These are phyloP conservation scores for Aethina tumida DNA, from an alignment of 1,140 invertebrate species.

Conservation along the genomic window DNA sequence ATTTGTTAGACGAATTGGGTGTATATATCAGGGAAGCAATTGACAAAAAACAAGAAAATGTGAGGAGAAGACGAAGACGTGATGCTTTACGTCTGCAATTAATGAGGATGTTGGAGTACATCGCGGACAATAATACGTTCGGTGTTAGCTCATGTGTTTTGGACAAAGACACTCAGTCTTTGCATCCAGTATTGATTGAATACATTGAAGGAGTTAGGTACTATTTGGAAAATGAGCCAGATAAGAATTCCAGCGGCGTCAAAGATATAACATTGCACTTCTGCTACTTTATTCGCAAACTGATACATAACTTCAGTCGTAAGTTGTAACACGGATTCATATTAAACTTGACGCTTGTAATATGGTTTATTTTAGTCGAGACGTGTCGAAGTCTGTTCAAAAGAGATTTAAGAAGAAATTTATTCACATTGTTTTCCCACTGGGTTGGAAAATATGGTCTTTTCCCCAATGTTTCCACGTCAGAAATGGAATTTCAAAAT, in stretches of 20 bases:
- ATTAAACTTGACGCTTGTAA: conserved; percentile 1
- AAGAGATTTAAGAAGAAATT: conserved; percentile 70
- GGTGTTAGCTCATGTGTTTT: conserved; percentile 72
- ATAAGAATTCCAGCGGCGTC: conserved; percentile 72
- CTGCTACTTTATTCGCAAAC: conserved; percentile 86
- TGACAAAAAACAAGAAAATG: conserved; percentile 96
- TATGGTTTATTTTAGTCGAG: conserved; percentile 61
- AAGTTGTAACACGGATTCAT: conserved; percentile 36
- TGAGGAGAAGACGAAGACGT: conserved; percentile 74
- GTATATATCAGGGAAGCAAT: conserved; percentile 88
- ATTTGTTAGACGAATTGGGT: conserved; percentile 92
- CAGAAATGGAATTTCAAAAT: conserved; percentile 22
- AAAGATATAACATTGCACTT: conserved; percentile 87
- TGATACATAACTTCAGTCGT: conserved; percentile 87
- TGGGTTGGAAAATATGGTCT: conserved; percentile 82
- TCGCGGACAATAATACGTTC: conserved; percentile 88
- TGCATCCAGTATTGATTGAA: conserved; percentile 84
- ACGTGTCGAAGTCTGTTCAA: conserved; percentile 76
- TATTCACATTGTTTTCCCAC: conserved; percentile 86
- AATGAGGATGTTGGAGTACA: conserved; percentile 81
- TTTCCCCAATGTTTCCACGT: conserved; percentile 19
- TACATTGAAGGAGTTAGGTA: conserved; percentile 90
- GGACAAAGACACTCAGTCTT: conserved; percentile 68
- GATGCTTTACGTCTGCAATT: conserved; percentile 89
- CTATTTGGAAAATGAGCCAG: conserved; percentile 83